Evolutionary conservation across 2,888 invertebrate species (phyloP).

Genomic region (Myopa tessellatipennis): DNA sequence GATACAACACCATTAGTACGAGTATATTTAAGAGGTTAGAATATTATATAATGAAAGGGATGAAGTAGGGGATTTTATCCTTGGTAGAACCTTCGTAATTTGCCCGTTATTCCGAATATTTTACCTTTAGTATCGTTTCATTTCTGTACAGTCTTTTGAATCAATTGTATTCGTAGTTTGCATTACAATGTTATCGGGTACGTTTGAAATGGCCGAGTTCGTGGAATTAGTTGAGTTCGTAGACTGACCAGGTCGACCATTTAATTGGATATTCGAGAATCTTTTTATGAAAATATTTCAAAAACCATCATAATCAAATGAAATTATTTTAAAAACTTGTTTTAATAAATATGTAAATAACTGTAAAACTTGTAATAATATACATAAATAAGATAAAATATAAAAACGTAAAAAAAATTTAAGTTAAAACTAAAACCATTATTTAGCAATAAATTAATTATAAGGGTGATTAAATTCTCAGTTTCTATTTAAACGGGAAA

Average conservation of each 20-base stretch:
- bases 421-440: no score
- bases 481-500: no score
- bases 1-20: background rate
- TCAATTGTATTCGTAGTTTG: conserved; percentile 47
- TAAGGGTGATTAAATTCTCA: no score
- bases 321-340: background rate
- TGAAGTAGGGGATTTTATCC: background rate
- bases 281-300: conserved; percentile 50
- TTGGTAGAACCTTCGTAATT: background rate
- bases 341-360: background rate
- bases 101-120: background rate
- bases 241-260: conserved; percentile 55
- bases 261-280: conserved; percentile 55
- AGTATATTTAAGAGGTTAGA: background rate
- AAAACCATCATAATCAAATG: background rate
- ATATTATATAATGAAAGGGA: background rate
- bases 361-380: background rate
- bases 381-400: background rate
- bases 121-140: conserved; percentile 40
- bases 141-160: conserved; percentile 43
- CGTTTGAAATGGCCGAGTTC: conserved; percentile 43
- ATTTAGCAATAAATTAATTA: no score
- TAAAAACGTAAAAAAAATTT: no score
- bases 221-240: conserved; percentile 58
- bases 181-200: conserved; percentile 52